Base-by-base conservation (phyloP, 2,113 vertebrate species). In the Acrocephalus arundinaceus region DNA sequence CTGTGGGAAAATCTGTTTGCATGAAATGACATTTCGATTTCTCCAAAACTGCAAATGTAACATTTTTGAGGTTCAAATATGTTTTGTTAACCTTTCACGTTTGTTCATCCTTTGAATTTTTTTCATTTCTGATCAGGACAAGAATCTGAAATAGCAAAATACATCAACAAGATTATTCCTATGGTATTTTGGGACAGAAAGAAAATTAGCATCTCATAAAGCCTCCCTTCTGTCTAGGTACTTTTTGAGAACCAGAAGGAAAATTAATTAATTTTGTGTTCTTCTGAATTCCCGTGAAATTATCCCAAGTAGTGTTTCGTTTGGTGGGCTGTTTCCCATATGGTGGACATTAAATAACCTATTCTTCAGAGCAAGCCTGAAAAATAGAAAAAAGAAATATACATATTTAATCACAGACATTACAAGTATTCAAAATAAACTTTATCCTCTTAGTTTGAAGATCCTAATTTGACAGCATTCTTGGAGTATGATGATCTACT, bases 21-120 rank as follows among this genome's bases (percentile, higher is more conserved):
- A 76, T 88, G 68, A 93, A 92, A 80, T 92, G 90, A 94, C 95
- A 96, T 96, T 95, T 93, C 95, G 65, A 55, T 93, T 94, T 92
- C 83, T 94, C 59, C 59, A 86, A 84, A 96, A 41, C 72, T 15
- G 2, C 70, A 90, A 91, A 93, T 89, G 82, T 92, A 96, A 92
- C 57, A 65, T 96, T 90, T 96, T 43, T 93, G 88, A 96, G 88
- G 85, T 86, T 72, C 80, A 88, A 88, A 93, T 86, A 93, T 72
- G 39, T 96, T 94, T 95, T 89, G 35, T 28, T 96, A 91, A 84
- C 90, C 83, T 97, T 96, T 96, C 43, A 48, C 27, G 45, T 95
- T 96, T 95, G 28, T 46, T 67, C 41, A 68, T 87, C 52, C 65
- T 92, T 81, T 84, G 72, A 80, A 75, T 95, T 94, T 94, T 35